These are phyloP conservation scores for Lithosia quadra DNA, from an alignment of 2,888 invertebrate species.

Conservation along the genomic window DNA sequence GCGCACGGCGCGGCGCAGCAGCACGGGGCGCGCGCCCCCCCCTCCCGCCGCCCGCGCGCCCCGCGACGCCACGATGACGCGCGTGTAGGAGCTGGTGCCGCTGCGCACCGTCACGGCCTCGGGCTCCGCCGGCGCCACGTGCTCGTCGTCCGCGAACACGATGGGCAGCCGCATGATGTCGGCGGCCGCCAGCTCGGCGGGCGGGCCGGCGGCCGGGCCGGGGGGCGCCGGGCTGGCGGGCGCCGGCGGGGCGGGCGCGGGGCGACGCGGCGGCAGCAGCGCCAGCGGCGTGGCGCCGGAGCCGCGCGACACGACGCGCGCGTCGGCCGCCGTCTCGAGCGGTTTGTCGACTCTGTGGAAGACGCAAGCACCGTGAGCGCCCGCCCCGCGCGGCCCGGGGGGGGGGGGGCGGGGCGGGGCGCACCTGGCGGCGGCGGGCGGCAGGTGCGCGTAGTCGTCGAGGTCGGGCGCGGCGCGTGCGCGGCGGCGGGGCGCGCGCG, in stretches of 20 bases:
- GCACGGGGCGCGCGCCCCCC: conserved; percentile 49
- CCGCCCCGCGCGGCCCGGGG: too few relatives aligned
- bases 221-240: conserved; percentile 22
- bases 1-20: conserved; percentile 59
- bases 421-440: conserved; percentile 27
- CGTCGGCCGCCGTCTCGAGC: conserved; percentile 36
- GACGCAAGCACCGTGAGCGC: not conserved
- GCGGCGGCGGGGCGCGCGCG: conserved; percentile 66
- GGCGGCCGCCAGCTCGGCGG: conserved; percentile 55
- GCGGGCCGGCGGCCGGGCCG: conserved; percentile 32
- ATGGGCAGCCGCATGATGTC: conserved; percentile 88
- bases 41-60: conserved; percentile 40
- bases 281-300: conserved; percentile 65
- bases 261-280: conserved; percentile 59
- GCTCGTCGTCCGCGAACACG: conserved; percentile 87
- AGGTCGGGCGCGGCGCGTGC: conserved; percentile 53
- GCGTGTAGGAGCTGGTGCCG: conserved; percentile 57
- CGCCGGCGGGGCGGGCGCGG: conserved; percentile 34
- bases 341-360: not conserved
- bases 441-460: conserved; percentile 22
- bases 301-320: conserved; percentile 61
- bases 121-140: conserved; percentile 36
- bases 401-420: not conserved
- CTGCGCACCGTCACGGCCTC: conserved; percentile 34
- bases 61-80: conserved; percentile 74